Conservation (phyloP, 2,888 invertebrate species). For the Epistrophe eligans region DNA sequence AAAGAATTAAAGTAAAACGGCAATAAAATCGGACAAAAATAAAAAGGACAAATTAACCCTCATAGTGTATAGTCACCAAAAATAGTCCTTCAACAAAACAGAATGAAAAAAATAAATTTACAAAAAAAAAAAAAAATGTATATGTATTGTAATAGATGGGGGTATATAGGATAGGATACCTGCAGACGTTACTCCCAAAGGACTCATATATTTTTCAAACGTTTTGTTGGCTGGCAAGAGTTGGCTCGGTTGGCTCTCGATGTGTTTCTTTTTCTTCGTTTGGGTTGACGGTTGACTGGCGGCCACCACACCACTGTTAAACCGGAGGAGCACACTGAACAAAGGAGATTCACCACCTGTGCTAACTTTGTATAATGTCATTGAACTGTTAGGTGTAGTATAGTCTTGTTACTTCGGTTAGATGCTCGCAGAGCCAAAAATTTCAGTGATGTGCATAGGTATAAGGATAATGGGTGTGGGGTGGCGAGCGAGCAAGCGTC, state of each 20-base stretch:
- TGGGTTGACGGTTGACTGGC: constrained; percentile 72
- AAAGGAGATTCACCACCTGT: constrained; percentile 70
- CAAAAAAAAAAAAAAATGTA: background rate
- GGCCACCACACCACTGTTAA: constrained; percentile 52
- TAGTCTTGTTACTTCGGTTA: constrained; percentile 53
- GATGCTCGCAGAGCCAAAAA: constrained; percentile 52
- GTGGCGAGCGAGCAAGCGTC: background rate
- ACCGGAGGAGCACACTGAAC: constrained; percentile 34
- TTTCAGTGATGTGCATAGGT: constrained; percentile 1
- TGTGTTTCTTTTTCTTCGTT: constrained; percentile 47
- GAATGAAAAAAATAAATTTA: constrained; percentile 1
- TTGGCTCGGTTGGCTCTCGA: constrained; percentile 56
- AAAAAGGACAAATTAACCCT: constrained; percentile 76
- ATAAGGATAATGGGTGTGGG: background rate
- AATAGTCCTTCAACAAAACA: constrained; percentile 44
- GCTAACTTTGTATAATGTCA: constrained; percentile 60
- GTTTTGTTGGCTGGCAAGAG: constrained; percentile 67
- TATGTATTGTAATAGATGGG: constrained; percentile 58
- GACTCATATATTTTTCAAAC: constrained; percentile 76
- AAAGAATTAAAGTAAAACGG: constrained; percentile 73
- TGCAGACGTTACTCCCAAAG: constrained; percentile 75
- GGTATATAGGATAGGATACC: constrained; percentile 56
- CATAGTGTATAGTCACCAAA: constrained; percentile 67
- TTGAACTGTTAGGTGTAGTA: constrained; percentile 56
- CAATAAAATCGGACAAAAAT: constrained; percentile 72